phyloP scores from a whole-genome alignment of 1,140 invertebrate species.

The Eueides isabella region DNA sequence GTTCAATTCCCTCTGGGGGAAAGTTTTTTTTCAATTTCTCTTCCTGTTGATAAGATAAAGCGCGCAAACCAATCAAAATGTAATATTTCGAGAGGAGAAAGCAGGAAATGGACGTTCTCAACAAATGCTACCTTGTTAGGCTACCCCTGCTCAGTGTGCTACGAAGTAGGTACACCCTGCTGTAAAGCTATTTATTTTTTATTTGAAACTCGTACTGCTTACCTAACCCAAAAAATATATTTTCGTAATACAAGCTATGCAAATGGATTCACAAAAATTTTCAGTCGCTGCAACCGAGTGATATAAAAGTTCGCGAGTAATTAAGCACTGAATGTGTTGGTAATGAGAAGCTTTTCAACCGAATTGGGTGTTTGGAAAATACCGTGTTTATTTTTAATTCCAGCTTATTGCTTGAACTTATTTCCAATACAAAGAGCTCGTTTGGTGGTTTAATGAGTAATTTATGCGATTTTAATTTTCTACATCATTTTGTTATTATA shows the following conservation, averaged over 20 bases:
- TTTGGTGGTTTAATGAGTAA: neutral
- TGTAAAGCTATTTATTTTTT: too few relatives aligned
- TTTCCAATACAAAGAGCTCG: neutral
- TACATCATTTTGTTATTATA: neutral
- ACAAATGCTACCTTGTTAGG: too few relatives aligned
- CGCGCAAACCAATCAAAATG: too few relatives aligned
- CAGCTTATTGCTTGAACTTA: neutral
- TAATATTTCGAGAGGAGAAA: too few relatives aligned
- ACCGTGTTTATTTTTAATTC: constrained; percentile 1
- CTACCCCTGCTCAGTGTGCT: too few relatives aligned
- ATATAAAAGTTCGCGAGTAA: constrained; percentile 22
- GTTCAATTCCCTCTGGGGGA: too few relatives aligned
- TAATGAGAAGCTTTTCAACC: constrained; percentile 22
- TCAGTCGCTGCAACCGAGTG: neutral
- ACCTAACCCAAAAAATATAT: neutral
- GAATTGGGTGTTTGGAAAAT: constrained; percentile 12
- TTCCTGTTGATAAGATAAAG: too few relatives aligned
- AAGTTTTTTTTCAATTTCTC: too few relatives aligned
- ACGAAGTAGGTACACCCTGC: too few relatives aligned
- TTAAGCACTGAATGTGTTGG: constrained; percentile 27
- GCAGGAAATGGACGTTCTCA: too few relatives aligned
- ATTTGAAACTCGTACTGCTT: too few relatives aligned
- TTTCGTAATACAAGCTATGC: constrained; percentile 18
- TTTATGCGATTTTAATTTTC: neutral
- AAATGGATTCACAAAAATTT: neutral